phyloP scores from a whole-genome alignment of 2,888 invertebrate genomes.

The Campoletis raptor region DNA sequence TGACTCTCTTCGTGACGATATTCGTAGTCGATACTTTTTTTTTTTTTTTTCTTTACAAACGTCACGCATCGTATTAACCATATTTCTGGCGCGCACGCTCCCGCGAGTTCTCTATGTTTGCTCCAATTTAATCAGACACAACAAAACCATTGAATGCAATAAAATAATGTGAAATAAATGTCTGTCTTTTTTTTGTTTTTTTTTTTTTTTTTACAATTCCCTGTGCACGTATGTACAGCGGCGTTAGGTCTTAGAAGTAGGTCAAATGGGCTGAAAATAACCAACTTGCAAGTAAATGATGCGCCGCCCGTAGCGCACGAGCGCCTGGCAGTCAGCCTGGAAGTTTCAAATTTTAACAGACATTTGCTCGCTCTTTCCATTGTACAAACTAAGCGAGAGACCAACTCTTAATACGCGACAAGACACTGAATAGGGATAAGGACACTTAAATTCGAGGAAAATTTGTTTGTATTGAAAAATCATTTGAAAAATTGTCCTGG shows the following conservation, averaged over 20 bases:
- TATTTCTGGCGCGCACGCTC: background rate
- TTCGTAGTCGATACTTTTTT: background rate
- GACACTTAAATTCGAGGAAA: no score
- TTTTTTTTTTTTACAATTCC: constrained; percentile 18
- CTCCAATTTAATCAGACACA: background rate
- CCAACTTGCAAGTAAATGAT: constrained; percentile 65
- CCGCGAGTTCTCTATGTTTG: background rate
- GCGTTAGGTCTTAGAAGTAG: constrained; percentile 60
- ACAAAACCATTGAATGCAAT: background rate
- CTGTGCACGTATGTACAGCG: constrained; percentile 23
- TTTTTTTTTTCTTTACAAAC: background rate
- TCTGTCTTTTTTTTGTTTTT: background rate
- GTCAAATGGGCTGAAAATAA: constrained; percentile 67
- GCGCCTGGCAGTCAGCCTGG: constrained; percentile 66
- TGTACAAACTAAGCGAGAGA: background rate
- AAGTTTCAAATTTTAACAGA: constrained; percentile 58
- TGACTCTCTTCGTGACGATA: background rate
- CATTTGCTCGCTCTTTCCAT: constrained; percentile 53
- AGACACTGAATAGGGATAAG: no score
- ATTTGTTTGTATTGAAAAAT: no score
- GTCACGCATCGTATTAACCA: background rate
- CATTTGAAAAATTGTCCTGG: no score
- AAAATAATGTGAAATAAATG: background rate
- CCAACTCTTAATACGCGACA: background rate
- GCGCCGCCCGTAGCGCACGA: constrained; percentile 58